Percentiles rank a stretch among this genome's conserved stretches.
These are phyloP conservation scores for Harlomillsia oculata DNA, from an alignment of 1,140 invertebrate species.

Conservation along the genomic window DNA sequence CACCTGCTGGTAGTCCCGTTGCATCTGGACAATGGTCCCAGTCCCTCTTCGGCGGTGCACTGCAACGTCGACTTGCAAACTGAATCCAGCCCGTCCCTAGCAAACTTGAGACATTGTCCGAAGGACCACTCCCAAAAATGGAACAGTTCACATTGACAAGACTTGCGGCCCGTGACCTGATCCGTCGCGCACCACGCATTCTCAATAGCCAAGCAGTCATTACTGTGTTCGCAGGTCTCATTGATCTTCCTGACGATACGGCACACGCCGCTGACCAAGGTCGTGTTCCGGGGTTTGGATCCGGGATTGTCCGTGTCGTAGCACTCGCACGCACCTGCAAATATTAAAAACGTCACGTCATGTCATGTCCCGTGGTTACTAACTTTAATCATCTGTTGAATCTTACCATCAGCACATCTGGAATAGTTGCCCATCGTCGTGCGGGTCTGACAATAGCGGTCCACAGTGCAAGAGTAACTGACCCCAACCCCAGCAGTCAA, in stretches of 20 bases:
- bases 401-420: no score
- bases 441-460: no score
- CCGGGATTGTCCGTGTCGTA: no score
- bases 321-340: no score
- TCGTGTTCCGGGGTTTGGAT: no score
- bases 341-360: no score
- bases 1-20: neutral
- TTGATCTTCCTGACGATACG: neutral
- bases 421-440: no score
- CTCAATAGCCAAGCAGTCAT: neutral
- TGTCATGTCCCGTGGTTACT: no score
- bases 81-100: neutral
- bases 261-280: neutral
- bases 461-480: no score
- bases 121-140: neutral
- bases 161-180: neutral
- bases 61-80: neutral
- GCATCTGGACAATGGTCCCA: slow-evolving; percentile 3
- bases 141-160: neutral
- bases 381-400: no score
- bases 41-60: neutral
- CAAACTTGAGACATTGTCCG: neutral
- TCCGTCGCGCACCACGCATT: neutral
- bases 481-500: no score
- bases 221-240: neutral